Conservation (phyloP, 2,797 vertebrate genomes). For the Clarias pachynema region DNA sequence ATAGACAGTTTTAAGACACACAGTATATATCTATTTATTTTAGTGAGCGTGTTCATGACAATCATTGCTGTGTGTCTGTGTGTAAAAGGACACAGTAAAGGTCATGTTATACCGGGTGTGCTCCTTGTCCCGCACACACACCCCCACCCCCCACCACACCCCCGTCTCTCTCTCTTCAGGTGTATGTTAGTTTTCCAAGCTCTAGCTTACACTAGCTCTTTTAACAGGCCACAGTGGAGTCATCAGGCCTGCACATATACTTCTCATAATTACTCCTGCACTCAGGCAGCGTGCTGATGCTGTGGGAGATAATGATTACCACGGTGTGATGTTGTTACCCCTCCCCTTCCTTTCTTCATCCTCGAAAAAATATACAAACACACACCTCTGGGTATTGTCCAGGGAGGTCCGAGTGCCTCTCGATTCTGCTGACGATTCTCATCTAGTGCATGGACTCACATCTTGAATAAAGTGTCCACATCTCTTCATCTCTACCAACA, state of each 20-base stretch:
- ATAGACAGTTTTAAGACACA: conserved; percentile 34
- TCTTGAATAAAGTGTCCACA: conserved; percentile 16
- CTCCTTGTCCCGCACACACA: background rate
- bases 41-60: conserved; percentile 9
- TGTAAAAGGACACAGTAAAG: conserved; percentile 29
- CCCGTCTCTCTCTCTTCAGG: background rate
- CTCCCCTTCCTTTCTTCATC: background rate
- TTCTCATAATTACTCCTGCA: conserved; percentile 53
- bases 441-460: conserved; percentile 11
- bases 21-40: conserved; percentile 23
- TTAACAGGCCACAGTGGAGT: conserved; percentile 54
- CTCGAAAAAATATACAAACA: conserved; percentile 17
- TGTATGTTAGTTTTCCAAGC: conserved; percentile 20
- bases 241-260: conserved; percentile 35
- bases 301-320: conserved; percentile 52
- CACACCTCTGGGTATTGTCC: conserved; percentile 25
- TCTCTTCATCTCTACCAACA: conserved; percentile 10
- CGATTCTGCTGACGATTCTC: conserved; percentile 42
- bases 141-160: too few relatives aligned
- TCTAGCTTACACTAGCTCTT: conserved; percentile 47
- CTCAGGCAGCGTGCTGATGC: conserved; percentile 55
- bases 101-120: conserved; percentile 15
- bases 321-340: conserved; percentile 40
- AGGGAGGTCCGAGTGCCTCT: conserved; percentile 21
- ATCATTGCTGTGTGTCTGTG: conserved; percentile 19